Conservation (phyloP, 2,797 vertebrate species). For the Pseudotriccus pelzelni region DNA sequence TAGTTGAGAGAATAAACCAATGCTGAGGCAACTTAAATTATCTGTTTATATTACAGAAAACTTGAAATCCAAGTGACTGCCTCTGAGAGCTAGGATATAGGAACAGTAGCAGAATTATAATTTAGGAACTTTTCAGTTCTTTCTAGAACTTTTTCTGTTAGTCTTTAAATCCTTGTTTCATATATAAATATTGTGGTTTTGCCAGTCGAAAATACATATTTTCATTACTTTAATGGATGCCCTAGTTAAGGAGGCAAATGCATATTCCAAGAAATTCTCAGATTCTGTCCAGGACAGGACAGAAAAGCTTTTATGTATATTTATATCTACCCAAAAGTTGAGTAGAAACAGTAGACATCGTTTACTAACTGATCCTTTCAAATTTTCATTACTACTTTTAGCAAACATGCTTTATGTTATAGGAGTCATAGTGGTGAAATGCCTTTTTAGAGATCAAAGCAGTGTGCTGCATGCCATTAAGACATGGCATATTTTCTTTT, state of each 20-base stretch:
- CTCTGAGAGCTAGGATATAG: not conserved
- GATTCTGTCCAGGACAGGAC: not conserved
- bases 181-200: not conserved
- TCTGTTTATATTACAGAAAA: not conserved
- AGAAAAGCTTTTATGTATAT: not conserved
- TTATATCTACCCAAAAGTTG: not conserved
- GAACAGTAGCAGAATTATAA: not conserved
- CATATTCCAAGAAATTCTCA: not conserved
- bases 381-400: not conserved
- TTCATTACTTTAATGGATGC: not conserved
- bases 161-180: not conserved
- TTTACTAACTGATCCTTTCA: not conserved
- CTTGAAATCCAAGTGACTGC: not conserved
- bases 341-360: not conserved
- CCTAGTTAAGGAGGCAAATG: not conserved
- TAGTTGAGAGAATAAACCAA: not conserved
- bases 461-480: not conserved
- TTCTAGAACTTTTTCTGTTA: not conserved
- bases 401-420: not conserved
- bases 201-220: not conserved
- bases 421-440: not conserved
- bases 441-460: not conserved
- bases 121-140: not conserved
- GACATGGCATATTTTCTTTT: not conserved
- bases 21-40: slow-evolving; percentile 5